phyloP scores from a whole-genome alignment of 2,888 invertebrate species.

The Ellobium chinense region DNA sequence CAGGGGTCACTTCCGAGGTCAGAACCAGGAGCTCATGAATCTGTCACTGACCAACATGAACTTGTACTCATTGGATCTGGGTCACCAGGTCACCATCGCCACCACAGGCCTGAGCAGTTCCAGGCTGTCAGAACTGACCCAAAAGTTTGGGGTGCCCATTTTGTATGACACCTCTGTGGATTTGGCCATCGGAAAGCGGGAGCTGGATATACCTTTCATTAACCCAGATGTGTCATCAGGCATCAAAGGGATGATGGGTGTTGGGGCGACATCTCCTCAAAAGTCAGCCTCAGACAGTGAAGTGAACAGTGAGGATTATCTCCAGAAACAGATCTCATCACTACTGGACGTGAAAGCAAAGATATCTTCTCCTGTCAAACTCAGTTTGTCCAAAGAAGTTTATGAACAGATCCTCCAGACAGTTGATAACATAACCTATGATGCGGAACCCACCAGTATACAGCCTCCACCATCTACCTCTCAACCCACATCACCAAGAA shows the following conservation, averaged over 20 bases:
- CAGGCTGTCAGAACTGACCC: conserved; percentile 47
- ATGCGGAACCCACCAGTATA: conserved; percentile 43
- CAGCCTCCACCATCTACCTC: background rate
- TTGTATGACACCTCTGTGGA: conserved; percentile 92
- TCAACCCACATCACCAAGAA: background rate
- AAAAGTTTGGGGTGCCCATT: conserved; percentile 85
- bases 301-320: conserved; percentile 5
- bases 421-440: conserved; percentile 73
- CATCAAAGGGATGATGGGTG: conserved; percentile 15
- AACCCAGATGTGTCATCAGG: conserved; percentile 50
- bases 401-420: conserved; percentile 90
- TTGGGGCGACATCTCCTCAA: conserved; percentile 10
- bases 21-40: conserved; percentile 57
- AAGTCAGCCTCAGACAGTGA: background rate
- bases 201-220: conserved; percentile 59
- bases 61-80: conserved; percentile 87
- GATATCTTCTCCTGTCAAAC: conserved; percentile 90
- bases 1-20: conserved; percentile 18
- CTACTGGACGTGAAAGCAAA: conserved; percentile 85
- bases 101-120: conserved; percentile 39
- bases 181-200: conserved; percentile 82
- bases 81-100: conserved; percentile 56
- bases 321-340: conserved; percentile 20
- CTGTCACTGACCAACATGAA: conserved; percentile 92
- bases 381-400: conserved; percentile 91